Evolutionary conservation across 2,888 invertebrate species (phyloP), one percentile per base, ranked within the genome.

Genomic region (Allophyes oxyacanthae): DNA sequence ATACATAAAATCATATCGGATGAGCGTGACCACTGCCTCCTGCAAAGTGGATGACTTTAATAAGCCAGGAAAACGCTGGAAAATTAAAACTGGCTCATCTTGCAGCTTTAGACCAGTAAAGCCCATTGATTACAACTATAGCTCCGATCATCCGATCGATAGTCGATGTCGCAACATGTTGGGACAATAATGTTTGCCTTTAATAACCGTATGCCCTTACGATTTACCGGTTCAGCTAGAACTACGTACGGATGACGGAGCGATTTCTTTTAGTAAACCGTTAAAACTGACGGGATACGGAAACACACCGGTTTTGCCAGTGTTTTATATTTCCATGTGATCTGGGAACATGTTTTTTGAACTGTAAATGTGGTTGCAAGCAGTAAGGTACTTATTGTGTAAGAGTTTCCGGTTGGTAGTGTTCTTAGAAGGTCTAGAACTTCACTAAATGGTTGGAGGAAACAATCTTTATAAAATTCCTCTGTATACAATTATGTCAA

Each of bases 191-290:
- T 74, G 41, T 74, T 72, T 69, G 54, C 48, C 46, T 71, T 42
- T 56, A 57, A 60, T 74, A 59, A 55, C 56, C 38, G 57, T 60
- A 43, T 33, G 57, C 52, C 59, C 72, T 59, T 61, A 55, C 25
- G 38, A 32, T 70, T 57, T 58, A 74, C 74, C 70, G 66, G 77
- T 76, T 43, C 15, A 6, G 28, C 50, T 46, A 51, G 50, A 46
- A 55, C 38, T 52, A 57, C 67, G 75, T 52, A 57, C 67, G 75
- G 67, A 75, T 74, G 69, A 69, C 56, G 38, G 46, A 63, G 60
- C 55, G 48, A 58, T 74, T 75, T 77, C 73, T 76, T 75, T 74
- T 72, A 48, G 61, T 57, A 67, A 64, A 74, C 77, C 74, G 75
- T 77, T 74, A 70, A 77, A 62, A 59, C 51, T 61, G 61, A 52